phyloP scores from a whole-genome alignment of 2,113 vertebrate species.

The Trogon surrucura region DNA sequence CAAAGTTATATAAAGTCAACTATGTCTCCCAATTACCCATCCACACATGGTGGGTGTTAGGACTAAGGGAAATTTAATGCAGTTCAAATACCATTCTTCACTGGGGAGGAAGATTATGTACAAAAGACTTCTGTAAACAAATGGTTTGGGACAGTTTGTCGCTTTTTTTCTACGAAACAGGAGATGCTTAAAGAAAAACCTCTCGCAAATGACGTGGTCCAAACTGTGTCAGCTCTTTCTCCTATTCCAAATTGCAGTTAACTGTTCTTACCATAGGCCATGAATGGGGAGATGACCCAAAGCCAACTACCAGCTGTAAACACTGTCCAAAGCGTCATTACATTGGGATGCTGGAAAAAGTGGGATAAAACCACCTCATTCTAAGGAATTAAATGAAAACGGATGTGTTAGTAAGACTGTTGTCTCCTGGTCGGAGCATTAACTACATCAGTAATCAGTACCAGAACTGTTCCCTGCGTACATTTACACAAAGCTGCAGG shows the following conservation, averaged over 20 bases:
- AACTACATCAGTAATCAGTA: background rate
- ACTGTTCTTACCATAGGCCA: conserved; percentile 90
- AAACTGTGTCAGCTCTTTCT: background rate
- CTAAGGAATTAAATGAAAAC: conserved; percentile 75
- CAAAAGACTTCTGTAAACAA: background rate
- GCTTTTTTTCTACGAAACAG: background rate
- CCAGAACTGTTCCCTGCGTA: background rate
- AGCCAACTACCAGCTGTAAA: conserved; percentile 93
- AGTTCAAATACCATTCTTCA: background rate
- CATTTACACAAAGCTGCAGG: background rate
- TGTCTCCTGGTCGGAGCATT: background rate
- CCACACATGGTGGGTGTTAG: background rate
- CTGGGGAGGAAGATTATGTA: background rate
- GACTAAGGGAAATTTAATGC: background rate
- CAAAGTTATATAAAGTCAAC: background rate
- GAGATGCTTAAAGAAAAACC: background rate
- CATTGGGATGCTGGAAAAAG: conserved; percentile 89
- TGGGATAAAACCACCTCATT: conserved; percentile 90
- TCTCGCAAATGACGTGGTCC: background rate
- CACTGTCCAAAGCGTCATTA: conserved; percentile 91
- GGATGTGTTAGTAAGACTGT: background rate
- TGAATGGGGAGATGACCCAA: conserved; percentile 95
- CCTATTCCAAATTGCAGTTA: background rate
- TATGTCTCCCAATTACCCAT: background rate
- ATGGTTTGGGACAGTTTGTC: background rate